Conservation (phyloP, 2,888 invertebrate genomes). For the Teleogryllus oceanicus region DNA sequence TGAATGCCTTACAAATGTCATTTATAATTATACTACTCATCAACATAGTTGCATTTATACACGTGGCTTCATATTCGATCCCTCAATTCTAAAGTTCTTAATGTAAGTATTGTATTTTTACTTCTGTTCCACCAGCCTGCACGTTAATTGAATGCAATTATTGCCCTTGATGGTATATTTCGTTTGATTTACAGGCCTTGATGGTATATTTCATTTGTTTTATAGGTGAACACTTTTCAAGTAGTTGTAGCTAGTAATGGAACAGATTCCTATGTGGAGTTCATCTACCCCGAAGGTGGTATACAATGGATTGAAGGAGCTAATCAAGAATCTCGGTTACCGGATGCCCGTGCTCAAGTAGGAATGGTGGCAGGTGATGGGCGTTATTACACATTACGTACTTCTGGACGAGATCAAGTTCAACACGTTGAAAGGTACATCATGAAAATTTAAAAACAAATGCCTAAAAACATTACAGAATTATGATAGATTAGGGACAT, state of each 20-base stretch:
- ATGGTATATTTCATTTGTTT: no score
- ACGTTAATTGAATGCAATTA: no score
- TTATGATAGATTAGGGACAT: no score
- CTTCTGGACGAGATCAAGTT: slow-evolving; percentile 89
- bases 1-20: no score
- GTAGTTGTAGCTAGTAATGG: slow-evolving; percentile 70
- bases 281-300: slow-evolving; percentile 82
- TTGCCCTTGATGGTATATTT: no score
- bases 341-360: slow-evolving; percentile 89
- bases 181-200: no score
- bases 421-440: slow-evolving; percentile 70
- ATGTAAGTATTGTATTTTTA: no score
- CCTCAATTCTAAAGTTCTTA: no score
- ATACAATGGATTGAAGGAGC: slow-evolving; percentile 84
- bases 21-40: no score
- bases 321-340: slow-evolving; percentile 66
- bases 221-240: slow-evolving; percentile 81
- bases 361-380: slow-evolving; percentile 86
- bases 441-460: slow-evolving; percentile 20
- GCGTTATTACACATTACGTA: slow-evolving; percentile 68
- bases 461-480: slow-evolving; percentile 27
- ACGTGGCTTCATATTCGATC: no score
- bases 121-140: no score
- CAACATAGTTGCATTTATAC: no score
- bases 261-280: slow-evolving; percentile 75